phyloP scores from a whole-genome alignment of 2,113 vertebrate genomes.

The Platichthys stellatus region DNA sequence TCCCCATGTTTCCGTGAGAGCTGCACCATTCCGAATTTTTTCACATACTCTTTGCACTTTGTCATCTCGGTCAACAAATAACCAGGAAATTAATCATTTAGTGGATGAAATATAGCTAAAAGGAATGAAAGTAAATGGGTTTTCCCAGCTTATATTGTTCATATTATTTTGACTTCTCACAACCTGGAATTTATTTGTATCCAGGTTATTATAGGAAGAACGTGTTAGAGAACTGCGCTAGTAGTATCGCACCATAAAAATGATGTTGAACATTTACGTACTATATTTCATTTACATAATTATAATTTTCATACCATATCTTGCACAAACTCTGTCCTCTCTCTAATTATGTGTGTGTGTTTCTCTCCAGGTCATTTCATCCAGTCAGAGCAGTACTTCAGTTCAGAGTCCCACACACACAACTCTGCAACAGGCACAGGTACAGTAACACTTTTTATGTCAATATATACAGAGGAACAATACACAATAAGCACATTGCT shows the following conservation, averaged over 20 bases:
- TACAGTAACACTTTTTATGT: slow-evolving; percentile 31
- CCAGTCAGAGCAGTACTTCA: slow-evolving; percentile 66
- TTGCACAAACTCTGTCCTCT: background rate
- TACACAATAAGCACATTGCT: background rate
- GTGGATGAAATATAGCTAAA: too few species aligned
- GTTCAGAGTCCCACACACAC: slow-evolving; percentile 76
- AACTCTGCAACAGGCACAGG: slow-evolving; percentile 71
- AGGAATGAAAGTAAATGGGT: too few species aligned
- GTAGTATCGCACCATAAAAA: background rate
- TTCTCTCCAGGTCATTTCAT: slow-evolving; percentile 55
- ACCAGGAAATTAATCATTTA: too few species aligned
- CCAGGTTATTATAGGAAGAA: slow-evolving; percentile 1
- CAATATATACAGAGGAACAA: background rate
- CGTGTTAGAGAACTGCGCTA: background rate
- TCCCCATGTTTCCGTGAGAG: background rate
- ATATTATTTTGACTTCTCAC: too few species aligned
- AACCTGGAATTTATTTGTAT: background rate
- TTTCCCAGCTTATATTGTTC: too few species aligned
- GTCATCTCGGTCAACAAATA: too few species aligned
- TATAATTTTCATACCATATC: background rate
- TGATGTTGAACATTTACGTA: background rate
- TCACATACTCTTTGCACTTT: too few species aligned
- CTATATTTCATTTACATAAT: too few species aligned
- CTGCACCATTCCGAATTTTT: background rate
- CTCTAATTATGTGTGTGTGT: background rate